Base-by-base conservation (phyloP, 2,888 invertebrate genomes). In the Acrobasis consociella region DNA sequence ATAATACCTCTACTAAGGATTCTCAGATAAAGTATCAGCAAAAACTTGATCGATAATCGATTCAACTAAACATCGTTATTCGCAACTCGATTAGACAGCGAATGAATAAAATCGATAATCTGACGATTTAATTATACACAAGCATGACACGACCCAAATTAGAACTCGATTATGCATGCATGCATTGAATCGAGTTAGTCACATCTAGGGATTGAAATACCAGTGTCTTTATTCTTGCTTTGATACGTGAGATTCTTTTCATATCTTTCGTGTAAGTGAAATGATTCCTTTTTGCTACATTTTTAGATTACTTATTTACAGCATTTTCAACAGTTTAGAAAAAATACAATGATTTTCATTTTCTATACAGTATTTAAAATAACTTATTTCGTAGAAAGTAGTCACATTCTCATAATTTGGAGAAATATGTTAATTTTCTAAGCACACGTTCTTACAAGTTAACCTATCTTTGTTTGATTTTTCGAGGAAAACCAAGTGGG, bases 81-180 rank as follows among this genome's bases (percentile, higher is more conserved):
- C 49, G 46, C 46, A 61, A 61, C 53, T 61, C 31, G 53, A 55
- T 53, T 52, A 53, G 61, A 61, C 53, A 60, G 60, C 42, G 31
- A 42, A 49, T 49, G 61, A 61, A 61, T 61, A 53, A 61, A 52
- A 61, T 61, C 46, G 61, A 61, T 61, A 61, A 60, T 61, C 53
- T 31, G 61, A 46, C 39, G 61, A 61, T 61, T 61, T 61, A 61
- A 61, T 61, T 61, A 61, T 61, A 49, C 46, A 53, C 46, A 53
- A 46, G 53, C 53, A 61, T 61, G 61, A 61, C 61, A 53, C 61
- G 52, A 53, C 61, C 53, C 53, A 37, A 61, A 55, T 61, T 61
- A 53, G 49, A 53, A 49, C 53, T 61, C 61, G 15, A 53, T 61
- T 61, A 61, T 55, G 61, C 61, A 61, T 55, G 61, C 61, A 61